Evolutionary conservation across 2,113 vertebrate genomes (phyloP).

Genomic region (Silurus glanis): DNA sequence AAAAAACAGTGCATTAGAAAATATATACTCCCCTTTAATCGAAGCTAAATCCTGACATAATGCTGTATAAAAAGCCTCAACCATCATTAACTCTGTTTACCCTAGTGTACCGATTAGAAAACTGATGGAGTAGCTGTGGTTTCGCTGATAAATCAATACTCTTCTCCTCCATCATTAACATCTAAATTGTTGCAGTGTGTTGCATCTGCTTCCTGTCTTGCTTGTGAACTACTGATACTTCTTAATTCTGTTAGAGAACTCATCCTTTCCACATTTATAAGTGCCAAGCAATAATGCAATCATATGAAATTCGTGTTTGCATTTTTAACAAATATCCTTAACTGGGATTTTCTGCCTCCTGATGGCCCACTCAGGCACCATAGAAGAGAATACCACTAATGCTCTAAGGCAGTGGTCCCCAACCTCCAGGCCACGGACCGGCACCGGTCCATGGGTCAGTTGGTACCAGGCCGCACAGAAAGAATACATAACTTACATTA

Average conservation of each 20-base stretch:
- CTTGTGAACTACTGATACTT: neutral
- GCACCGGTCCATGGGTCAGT: no score
- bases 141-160: conserved; percentile 27
- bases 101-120: neutral
- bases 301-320: neutral
- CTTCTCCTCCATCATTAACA: conserved; percentile 15
- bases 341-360: neutral
- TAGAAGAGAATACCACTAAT: neutral
- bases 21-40: neutral
- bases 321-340: neutral
- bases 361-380: neutral
- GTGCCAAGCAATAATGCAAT: conserved; percentile 28
- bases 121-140: conserved; percentile 9
- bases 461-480: no score
- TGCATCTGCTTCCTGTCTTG: conserved; percentile 13
- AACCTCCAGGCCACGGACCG: no score
- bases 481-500: no score
- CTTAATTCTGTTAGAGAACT: conserved; percentile 26
- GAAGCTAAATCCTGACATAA: neutral
- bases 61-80: neutral
- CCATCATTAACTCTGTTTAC: neutral
- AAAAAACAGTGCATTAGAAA: neutral
- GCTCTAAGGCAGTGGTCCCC: no score
- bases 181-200: conserved; percentile 8
- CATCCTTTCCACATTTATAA: conserved; percentile 20